Conservation (phyloP, 2,113 vertebrate genomes). For the Zeus faber region DNA sequence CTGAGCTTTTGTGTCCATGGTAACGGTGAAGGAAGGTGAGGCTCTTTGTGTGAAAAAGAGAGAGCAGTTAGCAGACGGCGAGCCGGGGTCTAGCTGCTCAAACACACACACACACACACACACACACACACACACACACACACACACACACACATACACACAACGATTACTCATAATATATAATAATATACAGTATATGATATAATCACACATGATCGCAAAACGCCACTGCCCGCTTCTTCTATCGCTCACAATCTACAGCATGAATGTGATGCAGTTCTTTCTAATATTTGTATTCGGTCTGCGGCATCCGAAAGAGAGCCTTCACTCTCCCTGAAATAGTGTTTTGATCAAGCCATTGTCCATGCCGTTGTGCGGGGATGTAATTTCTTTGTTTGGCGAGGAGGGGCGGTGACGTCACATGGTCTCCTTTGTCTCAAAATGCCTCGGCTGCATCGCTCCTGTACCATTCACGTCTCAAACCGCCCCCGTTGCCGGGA, state of each 20-base stretch:
- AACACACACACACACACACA: constrained; percentile 2
- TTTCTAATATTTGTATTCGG: too few relatives aligned
- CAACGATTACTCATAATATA: background rate
- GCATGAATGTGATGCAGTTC: background rate
- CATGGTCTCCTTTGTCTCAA: constrained; percentile 58
- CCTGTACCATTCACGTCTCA: constrained; percentile 38
- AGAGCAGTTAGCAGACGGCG: constrained; percentile 24
- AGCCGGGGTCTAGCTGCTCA: constrained; percentile 5
- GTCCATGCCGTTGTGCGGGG: constrained; percentile 39
- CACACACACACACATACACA: constrained; percentile 9
- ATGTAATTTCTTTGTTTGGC: constrained; percentile 61
- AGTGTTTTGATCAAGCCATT: constrained; percentile 13
- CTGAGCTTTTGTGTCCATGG: constrained; percentile 72
- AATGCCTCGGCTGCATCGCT: constrained; percentile 55
- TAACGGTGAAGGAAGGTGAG: constrained; percentile 66
- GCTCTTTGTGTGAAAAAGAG: constrained; percentile 36
- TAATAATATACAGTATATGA: too few relatives aligned
- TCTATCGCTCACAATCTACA: too few relatives aligned
- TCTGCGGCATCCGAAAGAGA: too few relatives aligned
- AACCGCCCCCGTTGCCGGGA: constrained; percentile 55
- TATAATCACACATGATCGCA: too few relatives aligned
- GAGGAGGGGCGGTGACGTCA: constrained; percentile 60
- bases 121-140: background rate
- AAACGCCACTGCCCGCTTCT: too few relatives aligned
- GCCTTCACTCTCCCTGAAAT: background rate